Evolutionary conservation across 2,113 vertebrate species (phyloP).

Genomic region (Pao palembangensis): DNA sequence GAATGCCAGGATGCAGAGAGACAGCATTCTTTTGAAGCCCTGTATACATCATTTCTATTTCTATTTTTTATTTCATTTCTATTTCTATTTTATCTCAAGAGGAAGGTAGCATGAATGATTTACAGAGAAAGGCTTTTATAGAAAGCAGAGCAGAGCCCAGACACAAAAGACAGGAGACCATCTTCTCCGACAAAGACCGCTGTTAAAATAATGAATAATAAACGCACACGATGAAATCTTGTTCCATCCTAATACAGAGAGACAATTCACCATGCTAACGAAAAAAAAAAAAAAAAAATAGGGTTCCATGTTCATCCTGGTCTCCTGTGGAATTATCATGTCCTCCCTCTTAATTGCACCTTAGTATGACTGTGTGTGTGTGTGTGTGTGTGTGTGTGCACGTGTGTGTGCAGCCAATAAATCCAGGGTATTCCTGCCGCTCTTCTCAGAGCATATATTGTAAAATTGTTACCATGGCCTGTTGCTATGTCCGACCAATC

Average conservation of each 20-base stretch:
- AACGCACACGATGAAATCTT: constrained; percentile 8
- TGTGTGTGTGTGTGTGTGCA: too few relatives aligned
- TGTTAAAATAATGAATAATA: constrained; percentile 7
- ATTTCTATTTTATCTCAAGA: constrained; percentile 35
- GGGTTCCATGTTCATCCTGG: too few relatives aligned
- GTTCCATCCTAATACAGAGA: background rate
- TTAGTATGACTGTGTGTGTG: too few relatives aligned
- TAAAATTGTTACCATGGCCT: too few relatives aligned
- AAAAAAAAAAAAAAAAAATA: background rate
- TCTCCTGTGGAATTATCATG: too few relatives aligned
- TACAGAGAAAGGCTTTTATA: constrained; percentile 60
- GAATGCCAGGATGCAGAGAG: background rate
- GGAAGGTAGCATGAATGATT: constrained; percentile 63
- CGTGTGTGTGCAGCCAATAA: too few relatives aligned
- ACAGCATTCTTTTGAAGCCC: constrained; percentile 1
- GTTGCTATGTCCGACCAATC: too few relatives aligned
- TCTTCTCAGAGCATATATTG: too few relatives aligned
- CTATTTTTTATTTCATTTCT: constrained; percentile 26
- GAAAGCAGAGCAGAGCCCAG: constrained; percentile 29
- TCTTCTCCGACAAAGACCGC: constrained; percentile 5
- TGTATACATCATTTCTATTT: constrained; percentile 14
- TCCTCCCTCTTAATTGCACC: too few relatives aligned
- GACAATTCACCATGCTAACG: background rate
- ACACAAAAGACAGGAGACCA: constrained; percentile 18
- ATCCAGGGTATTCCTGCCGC: too few relatives aligned